A percentile compares a stretch with the other conserved stretches of the same genome.
These are phyloP conservation scores for Tenualosa ilisha DNA, from an alignment of 2,797 vertebrate species.

Conservation along the genomic window DNA sequence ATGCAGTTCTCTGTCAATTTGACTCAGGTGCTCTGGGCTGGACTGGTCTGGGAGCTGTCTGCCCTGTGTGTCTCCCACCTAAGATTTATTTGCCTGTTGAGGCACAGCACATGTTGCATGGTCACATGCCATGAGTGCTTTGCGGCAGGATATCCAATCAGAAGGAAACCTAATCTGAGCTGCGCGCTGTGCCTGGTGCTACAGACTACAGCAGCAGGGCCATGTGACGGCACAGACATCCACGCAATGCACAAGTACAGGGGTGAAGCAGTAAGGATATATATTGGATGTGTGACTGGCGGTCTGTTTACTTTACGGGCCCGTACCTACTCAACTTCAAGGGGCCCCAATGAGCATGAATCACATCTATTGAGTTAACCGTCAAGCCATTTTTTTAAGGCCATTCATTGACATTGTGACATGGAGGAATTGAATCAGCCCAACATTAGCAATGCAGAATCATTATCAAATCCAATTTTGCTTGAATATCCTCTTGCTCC, in stretches of 20 bases:
- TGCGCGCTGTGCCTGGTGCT: conserved; percentile 31
- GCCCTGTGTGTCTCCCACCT: conserved; percentile 7
- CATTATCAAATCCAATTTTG: conserved; percentile 74
- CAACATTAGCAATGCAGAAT: conserved; percentile 72
- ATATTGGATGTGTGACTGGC: conserved; percentile 28
- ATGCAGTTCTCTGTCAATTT: not conserved
- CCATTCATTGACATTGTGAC: conserved; percentile 69
- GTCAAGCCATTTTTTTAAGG: conserved; percentile 63
- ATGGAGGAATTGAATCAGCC: conserved; percentile 71
- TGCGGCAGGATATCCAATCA: conserved; percentile 52
- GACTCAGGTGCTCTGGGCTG: not conserved
- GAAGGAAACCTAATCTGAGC: conserved; percentile 64
- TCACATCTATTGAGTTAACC: conserved; percentile 60
- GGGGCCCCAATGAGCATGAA: not conserved
- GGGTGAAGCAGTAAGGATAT: conserved; percentile 13
- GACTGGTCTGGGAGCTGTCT: not conserved
- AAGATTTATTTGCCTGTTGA: conserved; percentile 42
- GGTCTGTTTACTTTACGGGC: not conserved
- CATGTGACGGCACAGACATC: conserved; percentile 55
- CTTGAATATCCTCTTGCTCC: conserved; percentile 64
- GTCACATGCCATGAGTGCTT: conserved; percentile 56
- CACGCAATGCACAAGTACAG: conserved; percentile 32
- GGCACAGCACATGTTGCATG: conserved; percentile 44
- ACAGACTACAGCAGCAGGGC: conserved; percentile 51
- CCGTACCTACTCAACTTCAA: not conserved